Conservation (phyloP, 2,888 invertebrate genomes). For the Andrena chrysosceles region DNA sequence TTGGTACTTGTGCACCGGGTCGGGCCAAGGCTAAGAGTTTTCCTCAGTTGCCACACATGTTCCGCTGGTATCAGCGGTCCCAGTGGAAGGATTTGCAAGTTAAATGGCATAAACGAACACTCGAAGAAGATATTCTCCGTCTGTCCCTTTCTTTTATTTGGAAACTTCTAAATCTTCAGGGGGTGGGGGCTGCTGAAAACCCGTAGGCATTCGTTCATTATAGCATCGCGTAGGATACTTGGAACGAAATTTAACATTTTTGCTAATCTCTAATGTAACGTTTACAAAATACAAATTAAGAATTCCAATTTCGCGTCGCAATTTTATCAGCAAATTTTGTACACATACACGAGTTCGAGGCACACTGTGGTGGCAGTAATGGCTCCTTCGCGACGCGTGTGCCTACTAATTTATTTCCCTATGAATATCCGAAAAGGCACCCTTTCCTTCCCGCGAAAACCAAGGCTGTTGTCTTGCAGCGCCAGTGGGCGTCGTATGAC, state of each 20-base stretch:
- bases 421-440: conserved; percentile 81
- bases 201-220: conserved; percentile 6
- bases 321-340: conserved; percentile 10
- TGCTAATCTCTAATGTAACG: background rate
- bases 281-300: background rate
- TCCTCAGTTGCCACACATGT: conserved; percentile 77
- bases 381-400: conserved; percentile 69
- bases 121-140: conserved; percentile 66
- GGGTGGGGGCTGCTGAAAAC: conserved; percentile 17
- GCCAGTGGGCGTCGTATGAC: conserved; percentile 84
- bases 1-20: conserved; percentile 47
- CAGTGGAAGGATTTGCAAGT: conserved; percentile 80
- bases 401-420: conserved; percentile 84
- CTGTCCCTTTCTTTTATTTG: conserved; percentile 45
- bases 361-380: conserved; percentile 60
- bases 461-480: conserved; percentile 82
- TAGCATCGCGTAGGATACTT: background rate
- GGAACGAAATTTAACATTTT: background rate
- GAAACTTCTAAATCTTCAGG: conserved; percentile 32
- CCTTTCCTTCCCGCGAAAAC: conserved; percentile 71
- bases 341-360: background rate
- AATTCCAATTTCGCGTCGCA: background rate
- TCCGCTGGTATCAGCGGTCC: conserved; percentile 73
- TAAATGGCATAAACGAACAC: conserved; percentile 80
- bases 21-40: conserved; percentile 62